Evolutionary conservation across 2,888 invertebrate genomes (phyloP).

Genomic region (Epirrhoe tristata): DNA sequence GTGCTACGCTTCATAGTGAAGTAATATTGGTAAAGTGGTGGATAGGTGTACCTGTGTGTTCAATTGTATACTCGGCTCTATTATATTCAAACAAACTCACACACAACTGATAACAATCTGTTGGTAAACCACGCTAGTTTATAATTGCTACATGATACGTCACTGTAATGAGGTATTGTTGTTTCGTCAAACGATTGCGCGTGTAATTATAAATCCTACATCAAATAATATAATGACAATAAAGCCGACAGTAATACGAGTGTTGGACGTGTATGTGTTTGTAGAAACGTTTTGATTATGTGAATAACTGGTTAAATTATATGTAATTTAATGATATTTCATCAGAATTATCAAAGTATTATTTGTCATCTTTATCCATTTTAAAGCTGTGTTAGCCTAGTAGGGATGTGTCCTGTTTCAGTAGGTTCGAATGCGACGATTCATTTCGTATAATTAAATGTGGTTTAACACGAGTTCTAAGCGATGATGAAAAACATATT

Average conservation of each 20-base stretch:
- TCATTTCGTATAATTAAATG: too few relatives aligned
- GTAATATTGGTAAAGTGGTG: too few relatives aligned
- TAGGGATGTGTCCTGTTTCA: too few relatives aligned
- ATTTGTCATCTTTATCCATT: too few relatives aligned
- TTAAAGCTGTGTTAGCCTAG: too few relatives aligned
- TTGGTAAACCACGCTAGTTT: conserved; percentile 1
- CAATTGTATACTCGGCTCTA: not conserved
- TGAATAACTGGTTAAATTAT: not conserved
- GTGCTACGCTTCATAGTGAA: not conserved
- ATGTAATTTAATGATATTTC: too few relatives aligned
- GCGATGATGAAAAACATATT: too few relatives aligned
- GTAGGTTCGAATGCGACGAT: too few relatives aligned
- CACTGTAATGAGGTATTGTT: conserved; percentile 8
- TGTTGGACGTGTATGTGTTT: conserved; percentile 10
- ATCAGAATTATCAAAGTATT: too few relatives aligned
- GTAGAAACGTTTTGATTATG: conserved; percentile 6
- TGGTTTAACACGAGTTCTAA: too few relatives aligned
- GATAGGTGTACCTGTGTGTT: too few relatives aligned
- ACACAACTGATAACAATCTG: conserved; percentile 2
- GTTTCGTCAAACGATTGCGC: not conserved
- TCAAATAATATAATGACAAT: conserved; percentile 4
- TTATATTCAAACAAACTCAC: not conserved
- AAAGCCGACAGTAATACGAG: conserved; percentile 1
- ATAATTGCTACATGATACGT: conserved; percentile 12
- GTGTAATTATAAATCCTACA: conserved; percentile 6